Evolutionary conservation across 2,797 vertebrate species (phyloP), one percentile per base, ranked within the genome.

Genomic region (Myotis findleyi): DNA sequence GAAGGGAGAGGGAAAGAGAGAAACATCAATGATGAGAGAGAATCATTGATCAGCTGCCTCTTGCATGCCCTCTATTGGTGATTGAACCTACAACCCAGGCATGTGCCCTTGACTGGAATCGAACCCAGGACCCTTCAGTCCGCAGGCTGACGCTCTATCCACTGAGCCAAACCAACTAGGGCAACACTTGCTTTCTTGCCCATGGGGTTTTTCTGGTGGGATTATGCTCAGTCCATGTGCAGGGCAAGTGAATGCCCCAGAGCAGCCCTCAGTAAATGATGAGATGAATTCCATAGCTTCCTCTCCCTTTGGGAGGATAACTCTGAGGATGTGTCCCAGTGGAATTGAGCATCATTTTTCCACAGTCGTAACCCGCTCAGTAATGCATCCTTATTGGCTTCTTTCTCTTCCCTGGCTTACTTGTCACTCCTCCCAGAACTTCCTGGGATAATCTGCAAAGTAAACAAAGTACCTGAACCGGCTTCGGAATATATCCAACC

Each of bases 381-480:
- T 55, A 79, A 57, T 69, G 23, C 4, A 66, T 10, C 13, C n/a
- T 57, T 64, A 55, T 68, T 69, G 88, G 16, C n/a, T 69, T 96
- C 66, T 91, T 92, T 91, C 36, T 68, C n/a, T 88, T 94, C 14
- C 16, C 21, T 92, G 44, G 64, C 47, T 94, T 87, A 44, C 10
- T 94, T 64, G 21, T 89, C 13, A 79, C 44, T 41, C 23, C 71
- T 92, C 82, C 4, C 38, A 73, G 21, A 93, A 23, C 72, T 84
- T 95, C n/a, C 69, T 93, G 57, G 87, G 44, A 55, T 94, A 30
- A 49, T 88, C 44, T 96, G 44, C 76, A 90, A 75, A 69, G 51
- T 68, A 57, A 93, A 87, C 30, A 75, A 53, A 53, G 33, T 16
- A 80, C 30, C 72, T 25, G 66, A 82, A 66, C 82, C 82, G 82